Evolutionary conservation across 1,140 invertebrate genomes (phyloP), one percentile per base, ranked within the genome.

Genomic region (Pogonognathellus flavescens): DNA sequence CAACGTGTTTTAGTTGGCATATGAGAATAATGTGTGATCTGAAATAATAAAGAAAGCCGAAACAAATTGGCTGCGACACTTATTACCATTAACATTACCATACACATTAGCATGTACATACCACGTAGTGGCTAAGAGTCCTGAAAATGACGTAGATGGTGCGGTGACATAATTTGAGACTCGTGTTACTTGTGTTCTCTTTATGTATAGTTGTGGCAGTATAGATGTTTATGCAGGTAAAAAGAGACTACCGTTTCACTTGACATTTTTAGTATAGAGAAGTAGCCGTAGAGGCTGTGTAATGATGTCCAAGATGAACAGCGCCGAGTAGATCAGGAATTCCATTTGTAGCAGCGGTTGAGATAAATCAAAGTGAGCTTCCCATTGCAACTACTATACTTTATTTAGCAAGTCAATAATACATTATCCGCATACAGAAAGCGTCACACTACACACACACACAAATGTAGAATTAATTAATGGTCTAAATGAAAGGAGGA

Each of bases 351-450:
- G n/a, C n/a, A n/a, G n/a, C n/a, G n/a, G n/a, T n/a, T n/a, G n/a
- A n/a, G 25, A 72, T 72, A 72, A 72, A 72, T 72, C 66, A 72
- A 72, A 72, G 41, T 72, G 22, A 72, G 66, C 66, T 72, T n/a
- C n/a, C n/a, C 66, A 72, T 62, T 62, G 60, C 25, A 22, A 7
- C n/a, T 20, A 22, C 25, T 25, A 62, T 62, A 10, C 18, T 20
- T 62, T 7, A 22, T 25, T 22, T 18, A 7, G 57, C 57, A 59
- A 59, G n/a, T 59, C 16, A 59, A 14, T 7, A 16, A 18, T 18
- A 18, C 16, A 59, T 59, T 18, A 8, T 18, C 20, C n/a, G 20
- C 10, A 8, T 59, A 10, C 4, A 62, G 25, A 10, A 25, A 25
- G 18, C 25, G 25, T 62, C 18, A 62, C 18, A 62, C 25, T 62